A percentile compares a stretch with the other conserved stretches of the same genome.
Evolutionary conservation across 2,888 invertebrate genomes (phyloP).

Genomic region (Caenorhabditis plicata): DNA sequence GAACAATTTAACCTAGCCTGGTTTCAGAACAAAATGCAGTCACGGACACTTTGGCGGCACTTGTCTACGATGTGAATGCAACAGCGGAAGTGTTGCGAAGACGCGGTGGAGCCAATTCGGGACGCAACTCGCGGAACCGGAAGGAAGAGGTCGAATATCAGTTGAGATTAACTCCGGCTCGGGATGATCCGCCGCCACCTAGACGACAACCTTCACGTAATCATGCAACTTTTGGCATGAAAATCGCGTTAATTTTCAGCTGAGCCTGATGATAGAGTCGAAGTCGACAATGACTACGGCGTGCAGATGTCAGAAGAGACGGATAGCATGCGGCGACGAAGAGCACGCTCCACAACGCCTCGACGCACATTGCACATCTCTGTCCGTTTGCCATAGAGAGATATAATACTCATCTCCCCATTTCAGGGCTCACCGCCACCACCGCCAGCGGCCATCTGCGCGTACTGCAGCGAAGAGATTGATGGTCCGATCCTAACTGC

Average conservation of each 20-base stretch:
- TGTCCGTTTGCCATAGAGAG: no score
- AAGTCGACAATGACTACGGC: constrained; percentile 61
- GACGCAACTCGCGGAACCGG: constrained; percentile 27
- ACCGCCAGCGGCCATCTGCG: constrained; percentile 55
- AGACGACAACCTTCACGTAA: constrained; percentile 12
- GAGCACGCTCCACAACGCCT: constrained; percentile 61
- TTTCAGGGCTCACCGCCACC: constrained; percentile 56
- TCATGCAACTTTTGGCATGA: not conserved
- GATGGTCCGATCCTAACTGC: constrained; percentile 61
- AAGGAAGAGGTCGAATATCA: constrained; percentile 58
- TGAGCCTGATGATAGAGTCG: constrained; percentile 49
- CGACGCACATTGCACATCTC: constrained; percentile 59
- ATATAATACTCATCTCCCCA: no score
- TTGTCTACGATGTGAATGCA: constrained; percentile 65
- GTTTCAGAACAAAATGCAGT: constrained; percentile 61
- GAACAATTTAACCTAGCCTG: no score
- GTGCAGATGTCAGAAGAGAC: constrained; percentile 60
- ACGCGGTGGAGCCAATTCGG: constrained; percentile 40
- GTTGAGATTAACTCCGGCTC: constrained; percentile 58
- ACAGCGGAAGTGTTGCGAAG: constrained; percentile 61
- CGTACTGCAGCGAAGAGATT: constrained; percentile 59
- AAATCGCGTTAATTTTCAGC: constrained; percentile 29
- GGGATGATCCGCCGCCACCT: constrained; percentile 46
- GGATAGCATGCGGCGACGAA: constrained; percentile 56
- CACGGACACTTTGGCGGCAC: constrained; percentile 62